These are phyloP conservation scores for Pelvicachromis taeniatus DNA, from an alignment of 2,113 vertebrate genomes.

Conservation along the genomic window DNA sequence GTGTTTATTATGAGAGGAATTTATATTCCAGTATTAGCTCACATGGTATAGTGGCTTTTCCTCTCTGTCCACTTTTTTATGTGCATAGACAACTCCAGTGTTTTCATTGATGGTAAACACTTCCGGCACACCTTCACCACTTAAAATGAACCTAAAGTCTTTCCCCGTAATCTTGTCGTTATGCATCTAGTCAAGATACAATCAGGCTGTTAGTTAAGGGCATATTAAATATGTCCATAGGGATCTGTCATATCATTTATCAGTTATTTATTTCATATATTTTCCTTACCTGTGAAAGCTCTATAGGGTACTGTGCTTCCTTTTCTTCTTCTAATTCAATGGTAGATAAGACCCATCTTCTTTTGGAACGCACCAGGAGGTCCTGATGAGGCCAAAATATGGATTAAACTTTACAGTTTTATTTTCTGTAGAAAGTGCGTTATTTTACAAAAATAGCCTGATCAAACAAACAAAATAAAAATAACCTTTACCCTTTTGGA, in stretches of 20 bases:
- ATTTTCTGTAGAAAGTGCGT: neutral
- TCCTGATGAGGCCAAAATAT: constrained; percentile 34
- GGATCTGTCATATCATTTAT: neutral
- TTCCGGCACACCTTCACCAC: constrained; percentile 65
- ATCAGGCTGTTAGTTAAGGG: neutral
- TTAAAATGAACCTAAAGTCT: constrained; percentile 58
- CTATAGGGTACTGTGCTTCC: constrained; percentile 67
- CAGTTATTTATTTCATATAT: neutral
- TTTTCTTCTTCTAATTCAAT: constrained; percentile 78
- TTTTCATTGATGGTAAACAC: constrained; percentile 70
- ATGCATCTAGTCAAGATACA: constrained; percentile 54
- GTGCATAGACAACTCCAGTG: constrained; percentile 53
- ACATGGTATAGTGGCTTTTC: constrained; percentile 54
- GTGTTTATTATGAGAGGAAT: neutral
- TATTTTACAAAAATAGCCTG: neutral
- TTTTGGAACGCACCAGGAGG: constrained; percentile 69
- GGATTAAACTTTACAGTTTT: neutral
- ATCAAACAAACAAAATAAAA: neutral
- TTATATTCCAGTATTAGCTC: constrained; percentile 10
- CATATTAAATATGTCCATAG: neutral
- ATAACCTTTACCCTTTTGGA: constrained; percentile 52
- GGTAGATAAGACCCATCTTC: constrained; percentile 81
- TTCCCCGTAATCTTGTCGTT: constrained; percentile 24
- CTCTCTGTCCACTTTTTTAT: constrained; percentile 72
- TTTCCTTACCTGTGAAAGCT: constrained; percentile 59